Evolutionary conservation across 2,888 invertebrate species (phyloP), one percentile per base, ranked within the genome.

Genomic region (Gastracanthus pulcherrimus): DNA sequence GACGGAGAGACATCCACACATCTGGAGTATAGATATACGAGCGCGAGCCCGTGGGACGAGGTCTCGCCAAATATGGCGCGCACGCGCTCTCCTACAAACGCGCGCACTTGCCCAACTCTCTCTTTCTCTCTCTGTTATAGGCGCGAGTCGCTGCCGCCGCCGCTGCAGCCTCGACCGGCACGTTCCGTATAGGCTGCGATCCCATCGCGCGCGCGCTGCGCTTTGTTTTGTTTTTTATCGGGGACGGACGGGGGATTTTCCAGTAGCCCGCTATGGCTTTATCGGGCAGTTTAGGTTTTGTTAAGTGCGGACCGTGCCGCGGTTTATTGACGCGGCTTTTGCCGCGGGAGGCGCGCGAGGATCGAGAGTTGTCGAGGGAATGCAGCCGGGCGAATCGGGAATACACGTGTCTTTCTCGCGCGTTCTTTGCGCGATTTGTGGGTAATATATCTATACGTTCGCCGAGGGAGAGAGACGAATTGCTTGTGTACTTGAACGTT

Each of bases 1-100:
- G n/a, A n/a, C n/a, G n/a, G n/a, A n/a, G n/a, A n/a, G n/a, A n/a
- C n/a, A n/a, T n/a, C n/a, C n/a, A n/a, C n/a, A n/a, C 58, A 81
- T 72, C 60, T 74, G 45, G 67, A 79, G 67, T 70, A 51, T 51
- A 6, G 11, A 31, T 62, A 26, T 58, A 48, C 29, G 36, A 23
- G 16, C 16, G 26, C 34, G 60, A 19, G 34, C 84, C 91, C 93
- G 67, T 92, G 94, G 88, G 93, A 94, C 83, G 94, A 95, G 84
- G 93, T 94, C 91, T 92, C 94, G 86, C 90, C 92, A 70, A 92
- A 93, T 86, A 92, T 84, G 85, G 85, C 81, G 82, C 74, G 82
- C 60, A 81, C 75, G 29, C 41, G 55, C 66, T 16, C 76, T 69
- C 67, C 23, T 70, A 34, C n/a, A 48, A 64, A 29, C 67, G 16